These are phyloP conservation scores for silkworm (Bombyx mori) DNA, from an alignment of 1,140 invertebrate genomes.

Conservation along the genomic window ASM3026992v2 NC_085119.1:16748501-16749000, in stretches of 20 bases:
- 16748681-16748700: constrained; percentile 22
- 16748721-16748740: constrained; percentile 39
- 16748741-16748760: constrained; percentile 61
- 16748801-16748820: constrained; percentile 8
- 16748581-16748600: neutral
- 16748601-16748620: neutral
- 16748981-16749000: no score
- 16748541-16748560: no score
- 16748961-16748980: no score
- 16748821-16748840: neutral
- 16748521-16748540: no score
- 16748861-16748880: no score
- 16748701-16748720: constrained; percentile 26
- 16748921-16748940: no score
- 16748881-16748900: no score
- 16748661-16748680: constrained; percentile 9
- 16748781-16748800: constrained; percentile 54
- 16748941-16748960: no score
- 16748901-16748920: no score
- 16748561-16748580: no score
- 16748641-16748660: constrained; percentile 8
- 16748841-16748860: neutral
- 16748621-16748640: neutral
- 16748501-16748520: no score
- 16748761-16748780: constrained; percentile 65